These are phyloP conservation scores for Brachyrhaphis roseni DNA, from an alignment of 2,797 vertebrate species.

Conservation along the genomic window DNA sequence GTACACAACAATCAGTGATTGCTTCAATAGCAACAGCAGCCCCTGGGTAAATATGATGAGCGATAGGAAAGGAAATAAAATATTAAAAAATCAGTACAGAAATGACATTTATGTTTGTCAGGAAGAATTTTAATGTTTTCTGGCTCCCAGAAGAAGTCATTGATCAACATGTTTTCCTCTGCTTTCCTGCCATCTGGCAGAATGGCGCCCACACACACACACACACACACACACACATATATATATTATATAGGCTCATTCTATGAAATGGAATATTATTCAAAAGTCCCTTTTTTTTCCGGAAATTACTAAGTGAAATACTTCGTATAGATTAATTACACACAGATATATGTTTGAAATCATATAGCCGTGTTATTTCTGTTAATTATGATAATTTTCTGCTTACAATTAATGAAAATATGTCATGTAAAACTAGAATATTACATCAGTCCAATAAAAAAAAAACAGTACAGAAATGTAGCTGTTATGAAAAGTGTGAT, in stretches of 20 bases:
- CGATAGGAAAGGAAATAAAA: not conserved
- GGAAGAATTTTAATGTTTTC: slow-evolving; percentile 14
- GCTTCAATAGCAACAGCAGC: not conserved
- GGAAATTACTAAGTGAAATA: too few relatives aligned
- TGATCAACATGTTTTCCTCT: slow-evolving; percentile 36
- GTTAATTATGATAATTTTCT: too few relatives aligned
- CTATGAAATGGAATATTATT: too few relatives aligned
- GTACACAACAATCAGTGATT: slow-evolving; percentile 17
- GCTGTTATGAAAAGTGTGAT: too few relatives aligned
- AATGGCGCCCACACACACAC: not conserved
- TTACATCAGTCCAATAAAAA: too few relatives aligned
- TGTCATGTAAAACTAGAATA: too few relatives aligned
- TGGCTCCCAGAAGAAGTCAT: slow-evolving; percentile 23
- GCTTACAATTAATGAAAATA: too few relatives aligned
- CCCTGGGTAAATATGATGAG: slow-evolving; percentile 20
- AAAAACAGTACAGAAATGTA: too few relatives aligned
- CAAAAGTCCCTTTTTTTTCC: too few relatives aligned
- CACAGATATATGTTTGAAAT: too few relatives aligned
- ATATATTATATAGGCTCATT: not conserved
- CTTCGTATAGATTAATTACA: too few relatives aligned
- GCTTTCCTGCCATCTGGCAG: slow-evolving; percentile 11
- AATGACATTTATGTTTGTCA: slow-evolving; percentile 29
- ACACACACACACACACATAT: rapidly evolving
- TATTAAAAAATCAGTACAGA: slow-evolving; percentile 16
- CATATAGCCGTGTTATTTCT: too few relatives aligned